Percentiles rank a stretch among this genome's conserved stretches.
These are phyloP conservation scores for Helostoma temminkii DNA, from an alignment of 2,797 vertebrate species.

Conservation along the genomic window DNA sequence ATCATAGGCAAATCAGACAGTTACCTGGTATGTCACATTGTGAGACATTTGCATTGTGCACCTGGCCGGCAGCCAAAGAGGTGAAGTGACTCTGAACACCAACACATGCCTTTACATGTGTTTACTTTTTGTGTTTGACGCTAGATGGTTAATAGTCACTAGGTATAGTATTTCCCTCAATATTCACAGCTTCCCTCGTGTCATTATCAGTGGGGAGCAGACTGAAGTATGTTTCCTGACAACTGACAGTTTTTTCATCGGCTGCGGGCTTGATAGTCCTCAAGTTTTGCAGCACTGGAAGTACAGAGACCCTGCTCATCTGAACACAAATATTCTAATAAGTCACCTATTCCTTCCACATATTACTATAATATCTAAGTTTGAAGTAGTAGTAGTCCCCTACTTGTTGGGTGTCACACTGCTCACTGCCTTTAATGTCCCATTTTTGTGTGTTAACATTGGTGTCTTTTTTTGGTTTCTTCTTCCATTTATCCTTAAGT, in stretches of 20 bases:
- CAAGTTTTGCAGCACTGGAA: neutral
- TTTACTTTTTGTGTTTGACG: slow-evolving; percentile 5
- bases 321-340: no score
- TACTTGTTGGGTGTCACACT: no score
- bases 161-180: neutral
- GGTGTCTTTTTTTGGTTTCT: no score
- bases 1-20: slow-evolving; percentile 44
- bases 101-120: slow-evolving; percentile 42
- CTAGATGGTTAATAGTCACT: neutral
- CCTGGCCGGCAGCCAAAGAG: slow-evolving; percentile 37
- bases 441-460: no score
- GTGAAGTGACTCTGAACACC: slow-evolving; percentile 30
- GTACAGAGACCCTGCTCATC: neutral
- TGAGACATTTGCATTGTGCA: slow-evolving; percentile 61
- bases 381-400: no score
- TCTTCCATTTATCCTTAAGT: no score
- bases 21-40: slow-evolving; percentile 22
- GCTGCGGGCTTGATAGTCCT: neutral
- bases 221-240: neutral
- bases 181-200: neutral
- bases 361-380: no score
- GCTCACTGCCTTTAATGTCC: no score
- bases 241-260: no score
- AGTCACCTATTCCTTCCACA: no score
- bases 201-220: neutral